Evolutionary conservation across 2,888 invertebrate species (phyloP).

Genomic region (Spilarctia lutea): DNA sequence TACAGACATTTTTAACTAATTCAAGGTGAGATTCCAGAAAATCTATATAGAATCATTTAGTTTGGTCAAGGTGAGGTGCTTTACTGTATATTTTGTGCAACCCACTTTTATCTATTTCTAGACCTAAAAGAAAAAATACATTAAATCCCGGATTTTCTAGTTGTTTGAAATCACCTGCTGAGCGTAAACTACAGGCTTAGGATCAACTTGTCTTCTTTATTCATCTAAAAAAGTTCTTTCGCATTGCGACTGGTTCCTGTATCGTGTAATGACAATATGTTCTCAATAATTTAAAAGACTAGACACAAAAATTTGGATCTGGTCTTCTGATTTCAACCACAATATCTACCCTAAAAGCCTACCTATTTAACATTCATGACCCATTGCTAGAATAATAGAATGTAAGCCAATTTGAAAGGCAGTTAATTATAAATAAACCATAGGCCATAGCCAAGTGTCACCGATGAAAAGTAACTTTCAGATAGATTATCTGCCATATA

Average conservation of each 20-base stretch:
- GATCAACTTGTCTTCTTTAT: not conserved
- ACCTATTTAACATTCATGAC: too few relatives aligned
- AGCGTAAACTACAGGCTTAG: not conserved
- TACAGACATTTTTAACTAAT: slow-evolving; percentile 8
- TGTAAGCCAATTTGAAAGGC: too few relatives aligned
- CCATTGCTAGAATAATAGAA: too few relatives aligned
- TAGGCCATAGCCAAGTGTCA: too few relatives aligned
- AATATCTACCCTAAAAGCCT: too few relatives aligned
- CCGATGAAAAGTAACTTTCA: too few relatives aligned
- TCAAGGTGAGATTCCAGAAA: slow-evolving; percentile 11
- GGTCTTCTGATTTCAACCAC: too few relatives aligned
- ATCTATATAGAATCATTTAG: slow-evolving; percentile 12
- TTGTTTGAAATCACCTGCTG: not conserved
- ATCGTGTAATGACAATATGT: too few relatives aligned
- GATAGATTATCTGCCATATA: too few relatives aligned
- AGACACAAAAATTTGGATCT: too few relatives aligned
- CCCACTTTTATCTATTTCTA: not conserved
- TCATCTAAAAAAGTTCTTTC: not conserved
- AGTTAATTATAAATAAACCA: too few relatives aligned
- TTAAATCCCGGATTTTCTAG: not conserved
- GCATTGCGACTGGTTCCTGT: too few relatives aligned
- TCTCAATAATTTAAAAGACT: not conserved
- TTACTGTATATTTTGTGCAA: not conserved
- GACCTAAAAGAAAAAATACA: not conserved
- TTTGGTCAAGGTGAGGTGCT: slow-evolving; percentile 16